phyloP scores from a whole-genome alignment of 2,113 vertebrate species.

The Nibea coibor region DNA sequence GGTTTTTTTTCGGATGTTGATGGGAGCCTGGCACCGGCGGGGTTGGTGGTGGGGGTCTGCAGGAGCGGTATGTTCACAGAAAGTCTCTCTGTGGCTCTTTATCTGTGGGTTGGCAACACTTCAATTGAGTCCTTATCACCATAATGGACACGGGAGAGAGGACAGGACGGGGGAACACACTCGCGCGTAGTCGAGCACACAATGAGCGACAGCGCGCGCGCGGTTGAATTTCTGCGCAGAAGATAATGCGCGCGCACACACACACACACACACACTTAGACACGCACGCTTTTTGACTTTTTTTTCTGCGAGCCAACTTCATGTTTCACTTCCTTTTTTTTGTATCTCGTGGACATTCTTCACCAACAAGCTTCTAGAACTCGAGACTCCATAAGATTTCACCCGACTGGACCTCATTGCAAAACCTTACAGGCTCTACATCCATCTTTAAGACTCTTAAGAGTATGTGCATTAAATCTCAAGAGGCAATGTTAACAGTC shows the following conservation, averaged over 20 bases:
- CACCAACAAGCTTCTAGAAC: neutral
- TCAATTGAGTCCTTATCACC: constrained; percentile 83
- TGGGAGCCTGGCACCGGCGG: constrained; percentile 66
- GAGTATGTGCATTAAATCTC: constrained; percentile 9
- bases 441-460: constrained; percentile 9
- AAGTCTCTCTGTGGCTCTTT: constrained; percentile 80
- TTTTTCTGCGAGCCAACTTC: neutral
- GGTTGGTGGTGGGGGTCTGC: constrained; percentile 59
- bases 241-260: neutral
- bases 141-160: constrained; percentile 77
- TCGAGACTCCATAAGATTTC: neutral
- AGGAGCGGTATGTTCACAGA: constrained; percentile 80
- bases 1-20: constrained; percentile 48
- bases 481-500: constrained; percentile 9
- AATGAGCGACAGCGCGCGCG: constrained; percentile 3
- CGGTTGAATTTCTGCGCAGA: neutral
- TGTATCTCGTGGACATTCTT: neutral
- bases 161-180: constrained; percentile 67
- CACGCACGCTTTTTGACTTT: neutral
- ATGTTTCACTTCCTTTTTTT: constrained; percentile 28
- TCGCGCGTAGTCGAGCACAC: constrained; percentile 45
- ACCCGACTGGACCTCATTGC: neutral
- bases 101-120: constrained; percentile 82
- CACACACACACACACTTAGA: neutral
- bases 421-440: constrained; percentile 8